Base-by-base conservation (phyloP, 2,113 vertebrate species). In the Festucalex cinctus region DNA sequence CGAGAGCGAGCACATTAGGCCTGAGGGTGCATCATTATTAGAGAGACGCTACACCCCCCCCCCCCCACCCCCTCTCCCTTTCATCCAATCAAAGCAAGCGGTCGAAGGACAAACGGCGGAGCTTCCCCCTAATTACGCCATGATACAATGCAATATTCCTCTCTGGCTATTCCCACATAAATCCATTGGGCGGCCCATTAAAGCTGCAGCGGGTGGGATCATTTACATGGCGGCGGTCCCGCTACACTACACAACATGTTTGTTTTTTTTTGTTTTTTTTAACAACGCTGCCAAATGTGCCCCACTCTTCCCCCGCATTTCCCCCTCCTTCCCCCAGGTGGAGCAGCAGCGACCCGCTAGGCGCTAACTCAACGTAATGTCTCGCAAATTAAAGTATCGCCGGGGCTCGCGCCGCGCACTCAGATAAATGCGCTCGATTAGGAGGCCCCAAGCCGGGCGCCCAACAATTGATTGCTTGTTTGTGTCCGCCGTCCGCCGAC, bases 321-420 rank as follows among this genome's bases (percentile, higher is more conserved):
- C 7, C 57, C 6, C 32, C 19, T 13, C 58, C 35, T 3, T 81
- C 83, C 86, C 83, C 78, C 81, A 46, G 71, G 85, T 86, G 83
- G 71, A 79, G 77, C 62, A 56, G 83, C 86, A 81, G 79, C 53
- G 17, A 46, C 82, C 82, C 86, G 85, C 85, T 88, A 86, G 87
- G 84, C 86, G 86, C 89, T 89, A 89, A 89, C 83, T 91, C 89
- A 87, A 90, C 86, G 79, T 90, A 85, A 88, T 91, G 86, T 86
- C 86, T 87, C 82, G 74, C 86, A 88, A 89, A 90, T 89, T 86
- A 88, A 89, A 86, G 83, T 83, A 90, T 86, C 85, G 85, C 86
- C 66, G 76, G 73, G 79, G 76, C 84, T 86, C 84, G 85, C 84
- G 70, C 88, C 81, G 71, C 68, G 76, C 78, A 74, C 78, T 83